Conservation (phyloP, 2,888 invertebrate genomes). For the Hemistola chrysoprasaria region DNA sequence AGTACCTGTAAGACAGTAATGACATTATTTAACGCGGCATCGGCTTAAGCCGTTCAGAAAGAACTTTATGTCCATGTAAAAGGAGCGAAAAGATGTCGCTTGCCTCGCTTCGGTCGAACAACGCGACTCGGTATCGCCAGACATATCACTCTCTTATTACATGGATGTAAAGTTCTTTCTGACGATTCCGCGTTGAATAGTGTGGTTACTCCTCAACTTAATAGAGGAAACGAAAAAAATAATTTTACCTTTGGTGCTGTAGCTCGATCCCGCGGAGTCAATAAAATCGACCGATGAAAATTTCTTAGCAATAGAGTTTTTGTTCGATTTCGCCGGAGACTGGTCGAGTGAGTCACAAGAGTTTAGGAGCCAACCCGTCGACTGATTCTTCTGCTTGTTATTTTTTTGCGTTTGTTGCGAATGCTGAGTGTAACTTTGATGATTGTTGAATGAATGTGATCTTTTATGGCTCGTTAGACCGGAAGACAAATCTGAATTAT, state of each 20-base stretch:
- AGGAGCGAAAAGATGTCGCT: no score
- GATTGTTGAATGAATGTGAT: conserved; percentile 87
- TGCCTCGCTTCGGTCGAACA: no score
- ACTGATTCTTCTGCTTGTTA: conserved; percentile 84
- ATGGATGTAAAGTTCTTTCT: no score
- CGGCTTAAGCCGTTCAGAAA: no score
- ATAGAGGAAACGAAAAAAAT: no score
- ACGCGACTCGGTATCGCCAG: no score
- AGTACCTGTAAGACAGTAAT: no score
- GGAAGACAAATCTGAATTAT: conserved; percentile 74
- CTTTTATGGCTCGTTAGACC: conserved; percentile 84
- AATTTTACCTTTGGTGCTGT: conserved; percentile 37
- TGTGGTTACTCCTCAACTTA: no score
- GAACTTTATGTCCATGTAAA: no score
- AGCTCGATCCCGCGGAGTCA: conserved; percentile 79
- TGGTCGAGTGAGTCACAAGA: conserved; percentile 78
- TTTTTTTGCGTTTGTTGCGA: conserved; percentile 82
- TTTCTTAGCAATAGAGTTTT: conserved; percentile 81
- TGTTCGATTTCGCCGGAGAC: conserved; percentile 66
- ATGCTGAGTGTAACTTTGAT: conserved; percentile 86
- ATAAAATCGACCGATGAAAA: conserved; percentile 81
- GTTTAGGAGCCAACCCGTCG: conserved; percentile 74
- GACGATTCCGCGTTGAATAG: no score
- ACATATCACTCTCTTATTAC: no score
- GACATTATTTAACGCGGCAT: no score